A percentile compares a stretch with the other conserved stretches of the same genome.
Evolutionary conservation across 2,888 invertebrate species (phyloP).

Genomic region (Tenthredo amoena): DNA sequence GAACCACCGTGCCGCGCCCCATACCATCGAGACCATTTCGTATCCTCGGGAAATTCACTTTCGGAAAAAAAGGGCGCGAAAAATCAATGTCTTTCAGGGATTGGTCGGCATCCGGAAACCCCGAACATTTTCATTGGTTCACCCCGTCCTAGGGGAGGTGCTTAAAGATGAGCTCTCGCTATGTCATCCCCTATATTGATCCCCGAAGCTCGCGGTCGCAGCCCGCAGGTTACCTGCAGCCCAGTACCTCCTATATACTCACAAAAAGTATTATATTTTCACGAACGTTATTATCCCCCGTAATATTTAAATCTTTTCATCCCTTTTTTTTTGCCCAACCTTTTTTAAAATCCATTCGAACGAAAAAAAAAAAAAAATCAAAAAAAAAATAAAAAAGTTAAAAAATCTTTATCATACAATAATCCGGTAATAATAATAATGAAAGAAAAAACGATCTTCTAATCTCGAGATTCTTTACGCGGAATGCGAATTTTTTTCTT

Average conservation of each 20-base stretch:
- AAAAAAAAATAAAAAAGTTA: no score
- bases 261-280: not conserved
- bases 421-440: no score
- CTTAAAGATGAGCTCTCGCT: conserved; percentile 77
- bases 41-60: conserved; percentile 71
- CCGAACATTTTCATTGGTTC: conserved; percentile 65
- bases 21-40: not conserved
- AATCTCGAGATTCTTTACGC: no score
- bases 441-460: no score
- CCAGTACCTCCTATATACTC: not conserved
- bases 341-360: no score
- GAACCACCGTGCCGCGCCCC: not conserved
- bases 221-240: not conserved
- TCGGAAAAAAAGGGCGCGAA: conserved; percentile 68
- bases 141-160: conserved; percentile 68
- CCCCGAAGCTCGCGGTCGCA: conserved; percentile 62
- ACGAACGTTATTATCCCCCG: no score
- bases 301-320: no score
- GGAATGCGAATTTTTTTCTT: not conserved
- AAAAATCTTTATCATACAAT: no score
- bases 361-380: no score
- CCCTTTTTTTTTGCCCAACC: no score
- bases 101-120: conserved; percentile 64
- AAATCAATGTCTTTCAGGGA: conserved; percentile 72
- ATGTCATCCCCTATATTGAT: conserved; percentile 78